Conservation (phyloP, 2,888 invertebrate species). For the Autographa gamma region DNA sequence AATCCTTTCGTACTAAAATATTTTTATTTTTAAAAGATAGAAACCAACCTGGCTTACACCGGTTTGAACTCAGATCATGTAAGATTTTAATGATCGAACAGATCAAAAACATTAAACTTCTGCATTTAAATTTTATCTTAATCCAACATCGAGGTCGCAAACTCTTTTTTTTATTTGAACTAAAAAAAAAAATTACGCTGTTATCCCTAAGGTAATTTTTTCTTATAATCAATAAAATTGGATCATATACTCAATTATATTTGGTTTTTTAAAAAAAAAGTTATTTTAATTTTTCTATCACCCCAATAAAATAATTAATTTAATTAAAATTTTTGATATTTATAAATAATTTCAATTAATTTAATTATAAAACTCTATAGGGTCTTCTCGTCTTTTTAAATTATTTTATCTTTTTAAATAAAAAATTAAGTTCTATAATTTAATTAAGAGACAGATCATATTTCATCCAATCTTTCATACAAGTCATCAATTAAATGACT, state of each 20-base stretch:
- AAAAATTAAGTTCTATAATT: conserved; percentile 82
- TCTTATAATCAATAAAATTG: conserved; percentile 90
- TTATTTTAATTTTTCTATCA: conserved; percentile 90
- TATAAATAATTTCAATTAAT: conserved; percentile 77
- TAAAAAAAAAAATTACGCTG: conserved; percentile 94
- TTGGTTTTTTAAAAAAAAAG: conserved; percentile 82
- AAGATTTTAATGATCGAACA: conserved; percentile 95
- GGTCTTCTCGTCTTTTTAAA: conserved; percentile 93
- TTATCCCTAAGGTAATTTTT: conserved; percentile 95
- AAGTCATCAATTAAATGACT: conserved; percentile 94
- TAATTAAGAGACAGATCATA: conserved; percentile 88
- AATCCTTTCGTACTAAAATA: conserved; percentile 95
- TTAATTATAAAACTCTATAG: conserved; percentile 91
- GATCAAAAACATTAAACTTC: conserved; percentile 91
- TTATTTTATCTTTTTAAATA: conserved; percentile 91
- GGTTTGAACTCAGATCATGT: conserved; percentile 97
- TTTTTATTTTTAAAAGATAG: conserved; percentile 91
- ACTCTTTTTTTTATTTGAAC: conserved; percentile 92
- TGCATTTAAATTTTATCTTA: conserved; percentile 92
- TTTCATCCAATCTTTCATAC: conserved; percentile 93
- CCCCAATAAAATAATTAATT: conserved; percentile 90
- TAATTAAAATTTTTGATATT: conserved; percentile 68
- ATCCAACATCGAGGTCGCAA: conserved; percentile 97
- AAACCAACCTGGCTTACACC: conserved; percentile 96
- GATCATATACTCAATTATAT: conserved; percentile 86